Conservation (phyloP, 2,888 invertebrate genomes). For the Chloroclysta siterata region DNA sequence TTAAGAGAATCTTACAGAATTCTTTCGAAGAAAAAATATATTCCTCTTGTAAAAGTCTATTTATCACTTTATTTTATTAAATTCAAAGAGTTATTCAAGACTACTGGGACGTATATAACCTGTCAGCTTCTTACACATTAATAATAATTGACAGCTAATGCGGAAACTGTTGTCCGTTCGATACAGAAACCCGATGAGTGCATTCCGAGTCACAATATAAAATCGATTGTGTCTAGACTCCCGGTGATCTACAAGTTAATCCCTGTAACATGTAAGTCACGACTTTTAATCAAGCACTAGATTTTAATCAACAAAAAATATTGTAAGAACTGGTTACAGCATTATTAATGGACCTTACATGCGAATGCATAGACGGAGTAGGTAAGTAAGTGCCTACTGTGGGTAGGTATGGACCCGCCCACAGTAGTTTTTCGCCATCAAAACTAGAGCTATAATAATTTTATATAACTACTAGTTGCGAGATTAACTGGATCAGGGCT, state of each 20-base stretch:
- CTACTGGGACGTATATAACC: too few relatives aligned
- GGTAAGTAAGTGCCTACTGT: background rate
- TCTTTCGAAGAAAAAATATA: too few relatives aligned
- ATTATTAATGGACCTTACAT: constrained; percentile 8
- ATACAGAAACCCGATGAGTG: too few relatives aligned
- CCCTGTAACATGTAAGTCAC: constrained; percentile 5
- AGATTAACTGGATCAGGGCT: constrained; percentile 52
- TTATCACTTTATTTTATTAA: too few relatives aligned
- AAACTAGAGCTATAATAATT: constrained; percentile 28
- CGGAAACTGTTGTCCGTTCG: too few relatives aligned
- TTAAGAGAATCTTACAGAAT: too few relatives aligned
- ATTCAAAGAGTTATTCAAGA: too few relatives aligned
- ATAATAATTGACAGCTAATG: too few relatives aligned
- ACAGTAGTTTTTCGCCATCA: constrained; percentile 35
- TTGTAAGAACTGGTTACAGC: constrained; percentile 9
- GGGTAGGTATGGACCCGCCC: constrained; percentile 26
- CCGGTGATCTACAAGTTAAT: background rate
- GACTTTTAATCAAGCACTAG: constrained; percentile 15
- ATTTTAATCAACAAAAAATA: constrained; percentile 7
- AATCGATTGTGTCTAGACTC: too few relatives aligned
- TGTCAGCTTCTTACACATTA: too few relatives aligned
- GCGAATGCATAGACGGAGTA: constrained; percentile 3
- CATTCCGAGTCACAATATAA: too few relatives aligned
- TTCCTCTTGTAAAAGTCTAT: too few relatives aligned
- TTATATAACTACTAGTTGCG: constrained; percentile 45